Evolutionary conservation across 2,797 vertebrate species (phyloP).

Genomic region (Myotis pilosus): DNA sequence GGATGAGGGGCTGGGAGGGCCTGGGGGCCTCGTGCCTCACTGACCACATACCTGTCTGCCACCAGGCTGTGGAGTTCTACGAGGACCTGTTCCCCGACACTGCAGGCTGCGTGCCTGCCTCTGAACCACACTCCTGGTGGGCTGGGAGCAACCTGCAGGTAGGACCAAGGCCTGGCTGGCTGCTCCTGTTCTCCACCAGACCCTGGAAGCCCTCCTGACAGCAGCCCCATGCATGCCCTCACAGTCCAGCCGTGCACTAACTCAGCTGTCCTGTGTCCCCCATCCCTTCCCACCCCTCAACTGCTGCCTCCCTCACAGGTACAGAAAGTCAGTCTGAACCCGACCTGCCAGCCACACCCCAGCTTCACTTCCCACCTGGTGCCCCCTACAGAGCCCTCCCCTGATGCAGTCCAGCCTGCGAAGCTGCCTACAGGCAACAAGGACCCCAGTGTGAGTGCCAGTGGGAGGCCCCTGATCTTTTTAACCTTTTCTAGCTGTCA

Average conservation of each 20-base stretch:
- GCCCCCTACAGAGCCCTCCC: not conserved
- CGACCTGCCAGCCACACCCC: slow-evolving; percentile 74
- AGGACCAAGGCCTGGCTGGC: slow-evolving; percentile 26
- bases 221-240: not conserved
- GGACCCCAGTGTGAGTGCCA: slow-evolving; percentile 78
- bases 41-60: slow-evolving; percentile 80
- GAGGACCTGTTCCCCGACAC: slow-evolving; percentile 94
- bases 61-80: slow-evolving; percentile 87
- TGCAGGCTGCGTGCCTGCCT: slow-evolving; percentile 83
- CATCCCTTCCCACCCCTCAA: not conserved
- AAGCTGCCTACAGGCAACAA: fast-evolving
- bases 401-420: fast-evolving
- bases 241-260: not conserved
- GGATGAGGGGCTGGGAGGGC: not conserved
- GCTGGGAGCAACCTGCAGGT: slow-evolving; percentile 91
- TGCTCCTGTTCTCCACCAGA: not conserved
- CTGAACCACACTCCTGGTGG: slow-evolving; percentile 91
- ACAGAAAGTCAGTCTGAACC: slow-evolving; percentile 90
- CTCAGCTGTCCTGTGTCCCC: not conserved
- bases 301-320: slow-evolving; percentile 83
- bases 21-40: not conserved
- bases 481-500: not conserved
- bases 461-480: not conserved
- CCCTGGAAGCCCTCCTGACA: not conserved
- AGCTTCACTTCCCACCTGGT: slow-evolving; percentile 77